Conservation (phyloP, 2,113 vertebrate species). For the Bubo bubo region DNA sequence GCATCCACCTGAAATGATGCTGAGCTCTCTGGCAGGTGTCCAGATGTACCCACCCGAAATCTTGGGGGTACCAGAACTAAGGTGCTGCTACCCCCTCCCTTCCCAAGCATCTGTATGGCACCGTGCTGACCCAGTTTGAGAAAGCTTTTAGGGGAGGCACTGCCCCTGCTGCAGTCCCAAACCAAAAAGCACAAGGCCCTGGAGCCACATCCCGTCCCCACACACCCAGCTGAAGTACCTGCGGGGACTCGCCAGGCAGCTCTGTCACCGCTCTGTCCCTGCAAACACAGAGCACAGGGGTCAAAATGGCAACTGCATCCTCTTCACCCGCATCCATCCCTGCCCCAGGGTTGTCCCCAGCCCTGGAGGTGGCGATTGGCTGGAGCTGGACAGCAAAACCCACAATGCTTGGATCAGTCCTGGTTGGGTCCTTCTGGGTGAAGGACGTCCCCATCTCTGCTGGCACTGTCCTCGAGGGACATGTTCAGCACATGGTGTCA, state of each 20-base stretch:
- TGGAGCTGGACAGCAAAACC: neutral
- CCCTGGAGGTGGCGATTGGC: fast-evolving
- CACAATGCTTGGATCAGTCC: neutral
- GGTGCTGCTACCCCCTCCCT: neutral
- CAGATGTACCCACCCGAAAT: fast-evolving
- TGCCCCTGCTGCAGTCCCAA: neutral
- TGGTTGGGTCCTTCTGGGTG: neutral
- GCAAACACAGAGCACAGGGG: neutral
- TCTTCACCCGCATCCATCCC: neutral
- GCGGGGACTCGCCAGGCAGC: neutral
- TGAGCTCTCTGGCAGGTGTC: neutral
- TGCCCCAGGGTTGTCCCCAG: neutral
- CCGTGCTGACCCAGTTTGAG: fast-evolving
- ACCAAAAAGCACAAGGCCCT: fast-evolving
- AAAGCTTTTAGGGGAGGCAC: neutral
- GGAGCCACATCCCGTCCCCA: neutral
- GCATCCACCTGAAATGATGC: fast-evolving
- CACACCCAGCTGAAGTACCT: neutral
- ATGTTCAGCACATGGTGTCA: fast-evolving
- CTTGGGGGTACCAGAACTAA: neutral
- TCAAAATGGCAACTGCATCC: neutral
- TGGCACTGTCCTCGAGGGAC: neutral
- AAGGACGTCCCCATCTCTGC: neutral
- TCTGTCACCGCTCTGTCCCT: slow-evolving; percentile 4
- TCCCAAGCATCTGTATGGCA: neutral